Evolutionary conservation across 2,888 invertebrate species (phyloP), one percentile per base, ranked within the genome.

Genomic region (Papilio demoleus): DNA sequence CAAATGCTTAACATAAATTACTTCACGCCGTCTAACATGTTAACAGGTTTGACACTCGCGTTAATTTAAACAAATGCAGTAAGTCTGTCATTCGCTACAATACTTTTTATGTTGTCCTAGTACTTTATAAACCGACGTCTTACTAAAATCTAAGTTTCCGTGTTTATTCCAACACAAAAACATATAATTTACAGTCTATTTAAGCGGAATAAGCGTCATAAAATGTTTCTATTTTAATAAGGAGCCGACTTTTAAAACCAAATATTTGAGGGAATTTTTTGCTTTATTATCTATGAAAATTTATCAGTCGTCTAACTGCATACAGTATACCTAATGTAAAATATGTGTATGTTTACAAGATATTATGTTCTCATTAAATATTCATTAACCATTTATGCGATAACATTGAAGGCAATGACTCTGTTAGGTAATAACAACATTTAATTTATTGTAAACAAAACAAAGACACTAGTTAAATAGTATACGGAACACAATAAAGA

Each of bases 41-140:
- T 68, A 68, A 68, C 63, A 38, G 65, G 67, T 70, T 70, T 65
- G 60, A 24, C 38, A 40, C 24, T 56, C n/a, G 42, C 31, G 50
- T 38, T 38, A 45, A 60, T 47, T 53, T 19, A 34, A 65, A 2
- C 17, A 31, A 27, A 31, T 53, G 22, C 24, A 11, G 14, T 45
- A 45, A 11, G 11, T 50, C 14, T 27, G n/a, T 56, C 27, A 53
- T 31, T 31, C 14, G n/a, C 53, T 24, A 12, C 24, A 24, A 24
- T 14, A 24, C 50, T 4, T 53, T 53, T 53, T 50, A 50, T 50
- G 24, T 24, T 4, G 0, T 47, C 22, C 50, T 50, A 19, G 19
- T 45, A 45, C 19, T 17, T 45, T 2, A 0, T 19, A 17, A 2
- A 40, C 40, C 9, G 2, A 19, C 8, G 4, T 12, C 17, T 8